Base-by-base conservation (phyloP, 1,140 invertebrate species). In the Aphelenchoides besseyi region DNA sequence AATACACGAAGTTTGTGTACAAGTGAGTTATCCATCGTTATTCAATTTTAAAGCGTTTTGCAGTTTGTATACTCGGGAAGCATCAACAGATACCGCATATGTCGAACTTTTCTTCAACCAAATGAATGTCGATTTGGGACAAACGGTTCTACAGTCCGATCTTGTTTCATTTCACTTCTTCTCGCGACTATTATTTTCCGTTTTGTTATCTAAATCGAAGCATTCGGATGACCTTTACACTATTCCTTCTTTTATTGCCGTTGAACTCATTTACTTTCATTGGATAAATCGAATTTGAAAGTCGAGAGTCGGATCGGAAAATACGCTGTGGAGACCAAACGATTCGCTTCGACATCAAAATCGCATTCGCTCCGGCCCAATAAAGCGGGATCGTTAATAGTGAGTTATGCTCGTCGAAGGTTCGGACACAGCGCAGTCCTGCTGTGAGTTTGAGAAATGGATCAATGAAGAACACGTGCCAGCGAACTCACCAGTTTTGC, bases 1-100 rank as follows among this genome's bases (percentile, higher is more conserved):
- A 30, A 48, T 28, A 3, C 69, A 70, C 18, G 69, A 70, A 37
- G 18, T 70, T 33, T 70, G 69, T n/a, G 61, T 67, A 2, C 69
- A 32, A 2, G 61, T 70, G 1, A 68, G 29, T 12, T 69, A 29
- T 16, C 5, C 55, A 59, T 8, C 18, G 5, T 59, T 64, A 8
- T 9, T 54, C 3, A 5, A 5, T 54, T 33, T 66, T 63, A 2
- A n/a, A 16, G 30, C 48, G 1, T 36, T 3, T 66, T 61, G n/a
- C 32, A 66, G 63, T 37, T 66, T 12, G 63, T 66, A 0, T 66
- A 33, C 28, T 18, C 16, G 12, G 63, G 63, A 23, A 18, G 16
- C 1, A 16, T 33, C 12, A 66, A 66, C 29, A 26, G 63, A 16
- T 66, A 18, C 48, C 63, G 63, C 32, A 0, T 66, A n/a, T 66